Base-by-base conservation (phyloP, 2,797 vertebrate genomes). In the Artibeus lituratus region DNA sequence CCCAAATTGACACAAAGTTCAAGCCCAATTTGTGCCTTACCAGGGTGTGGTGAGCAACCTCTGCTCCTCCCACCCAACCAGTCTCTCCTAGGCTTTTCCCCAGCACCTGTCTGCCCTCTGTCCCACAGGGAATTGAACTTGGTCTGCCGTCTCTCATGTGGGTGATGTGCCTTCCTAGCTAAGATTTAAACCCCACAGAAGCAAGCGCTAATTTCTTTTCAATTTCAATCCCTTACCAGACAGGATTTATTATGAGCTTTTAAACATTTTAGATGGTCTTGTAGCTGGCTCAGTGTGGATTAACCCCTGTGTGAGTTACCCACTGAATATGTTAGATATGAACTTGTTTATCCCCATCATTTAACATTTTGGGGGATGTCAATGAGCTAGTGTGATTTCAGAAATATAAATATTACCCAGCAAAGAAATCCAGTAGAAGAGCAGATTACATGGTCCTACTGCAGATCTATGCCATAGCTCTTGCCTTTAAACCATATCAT, bases 1-100 rank as follows among this genome's bases (percentile, higher is more conserved):
- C 53, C 97, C 96, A 97, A 96, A 97, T 37, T 35, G 47, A 95
- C 14, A 67, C 53, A 67, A 76, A 86, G 73, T 70, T 96, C 65
- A 95, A 94, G 24, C 49, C 10, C 47, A 35, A 16, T 44, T 6
- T 12, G 18, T 32, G 11, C n/a, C 39, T 59, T 2, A 1, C 21
- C 15, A 47, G 91, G 69, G 39, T 44, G 10, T 0, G 1, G 72
- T 3, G 42, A 47, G 55, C 32, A n/a, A 3, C 5, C 42, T 0
- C 2, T 4, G 59, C 6, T 32, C 35, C 9, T 69, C 72, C 65
- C 15, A 1, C 10, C 0, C 0, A 0, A 5, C 21, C 0, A 5
- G 24, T 19, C 51, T 14, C 67, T 70, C 24, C 57, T 26, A 0
- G 0, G 2, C 10, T 9, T 51, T 59, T n/a, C 49, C 53, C n/a